Base-by-base conservation (phyloP, 2,888 invertebrate genomes). In the Ormyrus pomaceus region DNA sequence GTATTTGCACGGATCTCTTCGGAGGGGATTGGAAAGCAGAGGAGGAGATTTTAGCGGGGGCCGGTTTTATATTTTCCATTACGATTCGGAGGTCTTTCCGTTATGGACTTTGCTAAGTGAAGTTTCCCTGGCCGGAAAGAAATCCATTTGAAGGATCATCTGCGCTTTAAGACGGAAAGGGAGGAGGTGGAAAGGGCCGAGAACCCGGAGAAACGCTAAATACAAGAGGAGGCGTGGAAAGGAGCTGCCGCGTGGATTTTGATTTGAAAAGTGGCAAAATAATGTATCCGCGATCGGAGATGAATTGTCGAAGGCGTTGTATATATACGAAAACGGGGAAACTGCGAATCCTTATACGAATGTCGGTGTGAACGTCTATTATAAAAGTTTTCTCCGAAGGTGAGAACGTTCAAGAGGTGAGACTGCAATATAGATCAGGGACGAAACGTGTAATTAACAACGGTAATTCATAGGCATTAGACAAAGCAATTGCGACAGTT, bases 101-200 rank as follows among this genome's bases (percentile, higher is more conserved):
- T 10, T 45, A 34, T 34, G 34, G 64, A 58, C 50, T 34, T 4
- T 13, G 50, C 62, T n/a, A 48, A 59, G 46, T n/a, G 34, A 11
- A 5, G 34, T 11, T 69, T 58, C 6, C 0, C 3, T 11, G n/a
- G 56, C 5, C 7, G 48, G 51, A 56, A 51, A 34, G 59, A 74
- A 74, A 74, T 74, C 74, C 64, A 69, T 74, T 79, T 79, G 50
- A 59, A 50, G 48, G 70, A 79, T 79, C 69, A 79, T 69, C 68
- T 58, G 51, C n/a, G 34, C 19, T 65, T 65, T 65, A 56, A 55
- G 7, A 51, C n/a, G 65, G n/a, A 69, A 3, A 46, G 19, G 50
- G 5, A 56, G 9, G 50, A 48, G 68, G 68, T 59, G 76, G 51
- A 66, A 61, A 65, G 51, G 75, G 50, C 9, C 9, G 8, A 61